phyloP scores from a whole-genome alignment of 2,797 vertebrate genomes.

The Emys orbicularis region DNA sequence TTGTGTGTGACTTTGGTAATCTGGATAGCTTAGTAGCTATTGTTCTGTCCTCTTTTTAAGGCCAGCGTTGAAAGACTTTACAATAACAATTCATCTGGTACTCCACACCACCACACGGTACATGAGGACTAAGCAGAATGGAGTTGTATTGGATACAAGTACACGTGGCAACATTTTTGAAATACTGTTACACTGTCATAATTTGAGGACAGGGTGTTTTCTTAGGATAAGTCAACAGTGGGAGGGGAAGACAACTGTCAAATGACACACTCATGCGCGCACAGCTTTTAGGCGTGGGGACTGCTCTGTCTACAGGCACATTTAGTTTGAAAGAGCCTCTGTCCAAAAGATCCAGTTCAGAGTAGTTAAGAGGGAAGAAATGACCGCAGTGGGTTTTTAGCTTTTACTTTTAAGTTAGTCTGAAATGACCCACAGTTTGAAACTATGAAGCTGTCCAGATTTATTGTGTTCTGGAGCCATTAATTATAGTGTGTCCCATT shows the following conservation, averaged over 20 bases:
- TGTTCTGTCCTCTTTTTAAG: neutral
- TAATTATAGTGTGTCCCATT: constrained; percentile 77
- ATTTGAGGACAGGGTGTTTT: constrained; percentile 28
- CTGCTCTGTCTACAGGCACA: neutral
- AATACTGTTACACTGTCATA: constrained; percentile 32
- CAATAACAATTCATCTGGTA: neutral
- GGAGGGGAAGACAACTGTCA: constrained; percentile 53
- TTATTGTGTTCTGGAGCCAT: constrained; percentile 79
- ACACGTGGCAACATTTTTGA: constrained; percentile 38
- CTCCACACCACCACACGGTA: neutral
- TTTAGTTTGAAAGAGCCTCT: constrained; percentile 7
- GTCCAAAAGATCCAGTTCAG: constrained; percentile 16
- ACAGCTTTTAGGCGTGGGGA: neutral
- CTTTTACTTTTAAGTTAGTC: constrained; percentile 47
- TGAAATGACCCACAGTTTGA: constrained; percentile 33
- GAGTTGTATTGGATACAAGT: neutral
- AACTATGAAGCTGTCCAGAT: constrained; percentile 60
- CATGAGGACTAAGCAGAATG: neutral
- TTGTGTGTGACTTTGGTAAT: neutral
- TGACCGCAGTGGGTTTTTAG: neutral
- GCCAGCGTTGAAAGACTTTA: neutral
- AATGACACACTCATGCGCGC: constrained; percentile 44
- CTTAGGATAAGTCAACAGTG: constrained; percentile 51
- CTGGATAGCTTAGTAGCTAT: neutral
- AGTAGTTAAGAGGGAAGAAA: constrained; percentile 17